A percentile compares a stretch with the other conserved stretches of the same genome.
Evolutionary conservation across 2,888 invertebrate genomes (phyloP).

Genomic region (Lasioglossum figueresi): DNA sequence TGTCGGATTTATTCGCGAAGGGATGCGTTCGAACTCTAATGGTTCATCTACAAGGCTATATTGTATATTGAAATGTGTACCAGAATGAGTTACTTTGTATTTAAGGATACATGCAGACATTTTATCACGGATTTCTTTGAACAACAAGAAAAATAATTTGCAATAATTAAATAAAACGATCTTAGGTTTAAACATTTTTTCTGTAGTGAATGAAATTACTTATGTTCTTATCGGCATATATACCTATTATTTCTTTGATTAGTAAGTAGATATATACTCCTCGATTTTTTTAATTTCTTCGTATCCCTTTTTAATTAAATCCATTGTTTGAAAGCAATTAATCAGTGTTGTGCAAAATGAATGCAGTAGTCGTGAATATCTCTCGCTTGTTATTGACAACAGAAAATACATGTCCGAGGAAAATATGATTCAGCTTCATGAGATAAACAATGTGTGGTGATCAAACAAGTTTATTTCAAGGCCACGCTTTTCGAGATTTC

Average conservation of each 20-base stretch:
- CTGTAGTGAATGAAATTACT: constrained; percentile 17
- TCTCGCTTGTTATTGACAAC: not conserved
- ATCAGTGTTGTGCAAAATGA: constrained; percentile 57
- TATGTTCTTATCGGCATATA: not conserved
- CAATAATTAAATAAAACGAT: constrained; percentile 13
- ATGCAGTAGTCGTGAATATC: not conserved
- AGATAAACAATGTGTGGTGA: not conserved
- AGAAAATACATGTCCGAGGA: not conserved
- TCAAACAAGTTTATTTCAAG: not conserved
- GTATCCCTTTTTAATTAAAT: constrained; percentile 61
- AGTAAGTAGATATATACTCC: constrained; percentile 21
- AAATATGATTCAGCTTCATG: not conserved
- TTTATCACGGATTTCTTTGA: constrained; percentile 1
- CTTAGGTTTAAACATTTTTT: not conserved
- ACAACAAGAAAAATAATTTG: not conserved
- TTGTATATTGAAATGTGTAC: constrained; percentile 20
- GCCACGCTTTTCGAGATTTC: too few species aligned
- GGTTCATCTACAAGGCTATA: constrained; percentile 17
- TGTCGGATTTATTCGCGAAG: constrained; percentile 60
- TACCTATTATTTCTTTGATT: constrained; percentile 2
- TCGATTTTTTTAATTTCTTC: constrained; percentile 32
- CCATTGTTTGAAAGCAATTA: constrained; percentile 40
- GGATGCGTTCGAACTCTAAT: constrained; percentile 52
- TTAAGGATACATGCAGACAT: constrained; percentile 2
- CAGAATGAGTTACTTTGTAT: constrained; percentile 8